Conservation (phyloP, 2,113 vertebrate species). For the Procavia capensis region DNA sequence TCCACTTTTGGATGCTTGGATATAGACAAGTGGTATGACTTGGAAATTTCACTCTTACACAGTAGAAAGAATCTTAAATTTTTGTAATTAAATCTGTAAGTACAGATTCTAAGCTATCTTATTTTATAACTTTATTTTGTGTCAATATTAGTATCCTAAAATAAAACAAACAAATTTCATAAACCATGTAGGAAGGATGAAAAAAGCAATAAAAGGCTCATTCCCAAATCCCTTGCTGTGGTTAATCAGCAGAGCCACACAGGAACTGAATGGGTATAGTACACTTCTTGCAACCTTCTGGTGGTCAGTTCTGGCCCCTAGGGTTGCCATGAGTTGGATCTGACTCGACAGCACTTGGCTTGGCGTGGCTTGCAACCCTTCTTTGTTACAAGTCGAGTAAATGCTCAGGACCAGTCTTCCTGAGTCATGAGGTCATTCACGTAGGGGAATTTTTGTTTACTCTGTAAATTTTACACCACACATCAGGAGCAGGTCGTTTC, state of each 20-base stretch:
- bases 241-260: neutral
- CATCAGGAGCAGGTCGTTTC: neutral
- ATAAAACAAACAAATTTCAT: neutral
- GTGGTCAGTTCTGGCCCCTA: no score
- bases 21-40: neutral
- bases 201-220: neutral
- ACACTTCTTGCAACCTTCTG: fast-evolving
- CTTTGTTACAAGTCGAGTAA: neutral
- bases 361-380: no score
- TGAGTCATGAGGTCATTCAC: neutral
- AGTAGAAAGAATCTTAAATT: neutral
- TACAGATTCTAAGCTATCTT: neutral
- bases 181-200: neutral
- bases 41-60: neutral
- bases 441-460: neutral
- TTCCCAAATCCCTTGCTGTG: neutral
- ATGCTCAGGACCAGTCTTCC: neutral
- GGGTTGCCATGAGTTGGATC: no score
- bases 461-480: neutral
- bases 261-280: neutral
- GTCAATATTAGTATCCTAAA: neutral
- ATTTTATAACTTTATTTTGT: conserved; percentile 19
- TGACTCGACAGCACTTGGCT: no score
- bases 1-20: neutral
- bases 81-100: neutral